Base-by-base conservation (phyloP, 2,113 vertebrate genomes). In the Anhinga anhinga region DNA sequence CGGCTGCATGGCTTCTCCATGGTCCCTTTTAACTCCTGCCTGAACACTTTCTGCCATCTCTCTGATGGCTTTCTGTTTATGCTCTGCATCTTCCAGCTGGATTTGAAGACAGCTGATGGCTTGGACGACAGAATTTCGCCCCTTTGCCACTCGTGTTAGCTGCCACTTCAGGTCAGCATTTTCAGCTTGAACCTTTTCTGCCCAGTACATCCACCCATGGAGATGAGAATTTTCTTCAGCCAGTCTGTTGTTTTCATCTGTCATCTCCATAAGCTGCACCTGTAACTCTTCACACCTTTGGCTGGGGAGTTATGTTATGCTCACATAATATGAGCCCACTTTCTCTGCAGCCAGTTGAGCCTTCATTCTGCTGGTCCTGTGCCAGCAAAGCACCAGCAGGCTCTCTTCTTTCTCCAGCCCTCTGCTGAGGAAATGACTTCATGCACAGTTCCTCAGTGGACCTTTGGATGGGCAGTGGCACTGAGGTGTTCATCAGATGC, bases 21-120 rank as follows among this genome's bases (percentile, higher is more conserved):
- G 96, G 78, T 99, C 98, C 89, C 97, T 96, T 96, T 98, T 98
- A 72, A 97, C 97, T 74, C 98, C 98, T 96, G 95, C 97, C 95
- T 98, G 98, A 79, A 98, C 98, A 97, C 97, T 98, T 98, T 99
- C 98, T 81, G 98, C 98, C 87, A 98, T 98, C 97, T 99, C 98
- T 98, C 98, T 98, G 98, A 98, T 98, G 67, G 98, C 98, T 98
- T 98, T 98, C 95, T 99, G 98, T 97, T 98, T 98, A 98, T 98
- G 96, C 97, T 98, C 98, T 97, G 98, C 70, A 97, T 98, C 97
- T 98, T 98, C 98, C 98, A 99, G 98, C 97, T 99, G 99, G 98
- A 97, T 98, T 98, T 98, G 98, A 98, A 99, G 98, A 98, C 97
- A 98, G 97, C 98, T 98, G 32, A 98, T 98, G 97, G 98, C 98